These are phyloP conservation scores for Nycticebus coucang DNA, from an alignment of 2,113 vertebrate species.

Conservation along the genomic window DNA sequence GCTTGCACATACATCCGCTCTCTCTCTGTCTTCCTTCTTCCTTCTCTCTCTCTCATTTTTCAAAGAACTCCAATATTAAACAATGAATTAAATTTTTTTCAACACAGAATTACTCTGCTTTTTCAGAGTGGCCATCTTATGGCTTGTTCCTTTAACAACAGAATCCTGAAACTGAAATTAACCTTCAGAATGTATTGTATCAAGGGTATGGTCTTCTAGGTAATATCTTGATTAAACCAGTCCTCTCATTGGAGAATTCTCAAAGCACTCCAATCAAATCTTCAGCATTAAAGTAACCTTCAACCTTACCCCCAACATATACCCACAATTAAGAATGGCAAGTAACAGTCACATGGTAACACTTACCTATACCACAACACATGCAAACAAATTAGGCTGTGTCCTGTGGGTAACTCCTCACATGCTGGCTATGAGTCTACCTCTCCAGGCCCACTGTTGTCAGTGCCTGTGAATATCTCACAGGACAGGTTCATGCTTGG, in stretches of 20 bases:
- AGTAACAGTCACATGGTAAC: neutral
- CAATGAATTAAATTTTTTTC: neutral
- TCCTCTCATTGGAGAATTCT: neutral
- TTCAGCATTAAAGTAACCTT: neutral
- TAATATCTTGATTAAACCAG: neutral
- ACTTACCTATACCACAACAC: neutral
- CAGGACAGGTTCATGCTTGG: neutral
- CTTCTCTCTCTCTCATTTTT: neutral
- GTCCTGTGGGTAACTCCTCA: neutral
- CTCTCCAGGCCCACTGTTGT: neutral
- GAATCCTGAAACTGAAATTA: neutral
- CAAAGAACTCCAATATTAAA: neutral
- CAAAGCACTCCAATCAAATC: neutral
- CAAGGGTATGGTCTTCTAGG: neutral
- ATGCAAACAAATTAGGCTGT: neutral
- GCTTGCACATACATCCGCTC: accelerated
- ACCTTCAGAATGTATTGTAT: neutral
- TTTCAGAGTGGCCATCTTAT: neutral
- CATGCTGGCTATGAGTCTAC: neutral
- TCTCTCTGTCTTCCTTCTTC: neutral
- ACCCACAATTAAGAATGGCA: neutral
- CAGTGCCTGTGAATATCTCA: neutral
- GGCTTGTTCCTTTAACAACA: neutral
- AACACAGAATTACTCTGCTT: neutral
- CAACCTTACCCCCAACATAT: neutral